Evolutionary conservation across 2,888 invertebrate species (phyloP).

Genomic region (Sinotaia quadrata): DNA sequence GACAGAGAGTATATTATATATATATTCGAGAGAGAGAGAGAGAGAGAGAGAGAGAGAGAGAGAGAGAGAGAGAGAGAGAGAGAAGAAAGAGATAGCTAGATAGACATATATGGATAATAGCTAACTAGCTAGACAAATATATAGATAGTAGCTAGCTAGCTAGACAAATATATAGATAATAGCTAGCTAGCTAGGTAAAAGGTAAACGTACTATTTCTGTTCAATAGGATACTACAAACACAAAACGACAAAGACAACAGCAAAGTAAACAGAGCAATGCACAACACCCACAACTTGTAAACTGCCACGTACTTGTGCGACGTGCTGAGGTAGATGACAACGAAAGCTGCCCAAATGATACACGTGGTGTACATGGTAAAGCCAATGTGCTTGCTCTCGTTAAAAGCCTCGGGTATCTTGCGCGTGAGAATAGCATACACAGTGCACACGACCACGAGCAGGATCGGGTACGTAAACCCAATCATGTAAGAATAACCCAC

Average conservation of each 20-base stretch:
- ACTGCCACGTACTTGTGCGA: slow-evolving; percentile 46
- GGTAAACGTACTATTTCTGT: too few species aligned
- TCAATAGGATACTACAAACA: too few species aligned
- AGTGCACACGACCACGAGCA: slow-evolving; percentile 83
- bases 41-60: slow-evolving; percentile 4
- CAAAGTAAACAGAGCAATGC: background rate
- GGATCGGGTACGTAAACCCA: slow-evolving; percentile 87
- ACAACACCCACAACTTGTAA: background rate
- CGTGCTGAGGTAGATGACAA: slow-evolving; percentile 78
- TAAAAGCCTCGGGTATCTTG: slow-evolving; percentile 74
- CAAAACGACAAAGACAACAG: background rate
- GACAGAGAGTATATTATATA: background rate
- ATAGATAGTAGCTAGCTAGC: too few species aligned
- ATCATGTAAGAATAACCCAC: slow-evolving; percentile 75
- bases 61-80: background rate
- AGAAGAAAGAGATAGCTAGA: background rate
- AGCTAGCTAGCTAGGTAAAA: too few species aligned
- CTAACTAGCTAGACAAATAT: too few species aligned
- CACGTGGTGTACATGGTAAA: slow-evolving; percentile 94
- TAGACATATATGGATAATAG: too few species aligned
- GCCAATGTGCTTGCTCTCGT: slow-evolving; percentile 73
- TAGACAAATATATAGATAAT: too few species aligned
- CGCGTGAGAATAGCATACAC: slow-evolving; percentile 72
- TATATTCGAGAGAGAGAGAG: background rate
- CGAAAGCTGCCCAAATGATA: slow-evolving; percentile 75